phyloP scores from a whole-genome alignment of 2,888 invertebrate genomes.

The Hypercompe scribonia region DNA sequence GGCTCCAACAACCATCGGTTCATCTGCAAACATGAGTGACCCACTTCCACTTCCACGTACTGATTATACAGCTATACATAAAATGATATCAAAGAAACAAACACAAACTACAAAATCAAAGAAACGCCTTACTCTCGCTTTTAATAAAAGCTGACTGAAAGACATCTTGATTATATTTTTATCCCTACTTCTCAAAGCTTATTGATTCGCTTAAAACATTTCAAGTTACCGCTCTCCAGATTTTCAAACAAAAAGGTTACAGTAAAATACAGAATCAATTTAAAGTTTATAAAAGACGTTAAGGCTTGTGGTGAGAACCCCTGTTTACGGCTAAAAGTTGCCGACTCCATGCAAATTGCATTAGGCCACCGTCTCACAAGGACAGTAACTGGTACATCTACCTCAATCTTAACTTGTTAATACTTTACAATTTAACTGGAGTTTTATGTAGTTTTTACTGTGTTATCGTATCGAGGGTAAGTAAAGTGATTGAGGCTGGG shows the following conservation, averaged over 20 bases:
- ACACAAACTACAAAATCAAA: too few species aligned
- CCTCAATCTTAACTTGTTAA: constrained; percentile 55
- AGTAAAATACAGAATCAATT: constrained; percentile 54
- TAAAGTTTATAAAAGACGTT: constrained; percentile 52
- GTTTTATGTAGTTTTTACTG: constrained; percentile 48
- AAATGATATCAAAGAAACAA: too few species aligned
- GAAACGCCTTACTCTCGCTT: not conserved
- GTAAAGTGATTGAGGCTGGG: constrained; percentile 25
- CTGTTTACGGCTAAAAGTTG: constrained; percentile 53
- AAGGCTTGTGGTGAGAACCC: constrained; percentile 41
- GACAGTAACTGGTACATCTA: constrained; percentile 39
- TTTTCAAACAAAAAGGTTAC: constrained; percentile 41
- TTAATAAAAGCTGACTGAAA: constrained; percentile 8
- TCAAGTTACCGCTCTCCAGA: constrained; percentile 27
- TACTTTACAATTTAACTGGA: constrained; percentile 51
- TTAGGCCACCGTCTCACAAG: constrained; percentile 49
- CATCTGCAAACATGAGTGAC: too few species aligned
- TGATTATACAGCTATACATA: too few species aligned
- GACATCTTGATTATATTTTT: constrained; percentile 7
- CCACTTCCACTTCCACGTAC: too few species aligned
- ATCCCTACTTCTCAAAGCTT: constrained; percentile 14
- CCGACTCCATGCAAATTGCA: constrained; percentile 55
- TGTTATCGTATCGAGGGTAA: constrained; percentile 31
- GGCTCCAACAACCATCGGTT: too few species aligned
- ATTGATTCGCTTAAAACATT: constrained; percentile 24